Conservation (phyloP, 2,797 vertebrate genomes). For the Somateria mollissima region DNA sequence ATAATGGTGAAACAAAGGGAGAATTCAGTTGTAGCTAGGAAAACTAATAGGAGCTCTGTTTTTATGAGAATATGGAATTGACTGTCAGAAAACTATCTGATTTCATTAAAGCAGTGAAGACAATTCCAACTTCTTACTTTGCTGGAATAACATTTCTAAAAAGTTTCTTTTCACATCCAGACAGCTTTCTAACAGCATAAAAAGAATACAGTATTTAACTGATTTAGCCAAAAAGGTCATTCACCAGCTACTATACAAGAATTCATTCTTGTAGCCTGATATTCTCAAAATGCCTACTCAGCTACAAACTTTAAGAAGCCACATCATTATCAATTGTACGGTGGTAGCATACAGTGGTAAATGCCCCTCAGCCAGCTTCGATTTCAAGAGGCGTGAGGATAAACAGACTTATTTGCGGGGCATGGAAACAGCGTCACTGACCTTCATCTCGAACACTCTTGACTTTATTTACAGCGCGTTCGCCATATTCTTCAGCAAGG, state of each 20-base stretch:
- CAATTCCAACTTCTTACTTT: background rate
- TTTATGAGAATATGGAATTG: background rate
- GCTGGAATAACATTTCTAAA: background rate
- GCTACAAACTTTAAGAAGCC: background rate
- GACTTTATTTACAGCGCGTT: constrained; percentile 98
- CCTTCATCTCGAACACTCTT: constrained; percentile 98
- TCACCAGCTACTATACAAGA: background rate
- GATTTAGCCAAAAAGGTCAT: background rate
- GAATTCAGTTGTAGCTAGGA: background rate
- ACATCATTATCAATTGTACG: background rate
- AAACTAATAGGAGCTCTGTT: background rate
- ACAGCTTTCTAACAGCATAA: background rate
- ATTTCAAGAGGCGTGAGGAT: background rate
- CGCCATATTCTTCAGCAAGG: constrained; percentile 95
- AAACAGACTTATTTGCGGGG: background rate
- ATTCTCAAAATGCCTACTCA: background rate
- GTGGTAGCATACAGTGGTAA: background rate
- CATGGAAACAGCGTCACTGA: constrained; percentile 36
- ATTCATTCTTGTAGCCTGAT: background rate
- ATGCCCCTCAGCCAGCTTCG: background rate
- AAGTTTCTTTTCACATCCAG: background rate
- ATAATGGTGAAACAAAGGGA: background rate
- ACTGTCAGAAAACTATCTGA: background rate
- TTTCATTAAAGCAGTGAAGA: background rate
- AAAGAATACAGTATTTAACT: background rate